A percentile compares a stretch with the other conserved stretches of the same genome.
These are phyloP conservation scores for Hydraecia micacea DNA, from an alignment of 2,888 invertebrate genomes.

Conservation along the genomic window DNA sequence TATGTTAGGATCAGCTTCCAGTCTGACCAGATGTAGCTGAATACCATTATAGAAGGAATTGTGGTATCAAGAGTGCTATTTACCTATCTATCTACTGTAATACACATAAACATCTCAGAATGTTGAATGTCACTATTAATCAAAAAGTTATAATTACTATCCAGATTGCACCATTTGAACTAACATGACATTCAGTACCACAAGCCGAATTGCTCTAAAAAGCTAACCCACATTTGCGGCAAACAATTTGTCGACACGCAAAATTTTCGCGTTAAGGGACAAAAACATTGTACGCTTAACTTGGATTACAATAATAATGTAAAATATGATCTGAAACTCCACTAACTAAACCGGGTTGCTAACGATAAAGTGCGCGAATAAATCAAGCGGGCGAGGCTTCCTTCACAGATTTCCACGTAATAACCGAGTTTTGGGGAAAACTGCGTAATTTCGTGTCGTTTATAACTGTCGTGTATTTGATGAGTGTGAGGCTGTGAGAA, in stretches of 20 bases:
- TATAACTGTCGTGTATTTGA: conserved; percentile 48
- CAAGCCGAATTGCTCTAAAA: conserved; percentile 21
- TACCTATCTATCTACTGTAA: neutral
- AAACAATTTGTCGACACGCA: conserved; percentile 38
- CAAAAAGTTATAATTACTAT: neutral
- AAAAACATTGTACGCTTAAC: conserved; percentile 48
- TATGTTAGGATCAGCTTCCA: too few species aligned
- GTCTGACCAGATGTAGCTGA: too few species aligned
- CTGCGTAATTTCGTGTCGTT: conserved; percentile 44
- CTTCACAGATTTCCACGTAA: conserved; percentile 78
- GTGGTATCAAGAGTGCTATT: too few species aligned
- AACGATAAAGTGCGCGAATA: conserved; percentile 76
- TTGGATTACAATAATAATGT: conserved; percentile 62
- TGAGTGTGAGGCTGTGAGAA: conserved; percentile 25
- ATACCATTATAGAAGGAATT: too few species aligned
- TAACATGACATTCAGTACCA: neutral
- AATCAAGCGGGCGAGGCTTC: conserved; percentile 76
- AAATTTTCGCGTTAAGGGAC: conserved; percentile 37
- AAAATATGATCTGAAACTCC: conserved; percentile 64
- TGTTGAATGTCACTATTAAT: neutral
- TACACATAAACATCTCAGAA: neutral
- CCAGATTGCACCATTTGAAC: neutral
- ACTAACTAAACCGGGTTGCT: conserved; percentile 63
- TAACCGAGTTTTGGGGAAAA: conserved; percentile 65
- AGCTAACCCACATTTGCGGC: conserved; percentile 11